A percentile compares a stretch with the other conserved stretches of the same genome.
Evolutionary conservation across 1,140 invertebrate species (phyloP).

Genomic region (Brachionus calyciflorus): DNA sequence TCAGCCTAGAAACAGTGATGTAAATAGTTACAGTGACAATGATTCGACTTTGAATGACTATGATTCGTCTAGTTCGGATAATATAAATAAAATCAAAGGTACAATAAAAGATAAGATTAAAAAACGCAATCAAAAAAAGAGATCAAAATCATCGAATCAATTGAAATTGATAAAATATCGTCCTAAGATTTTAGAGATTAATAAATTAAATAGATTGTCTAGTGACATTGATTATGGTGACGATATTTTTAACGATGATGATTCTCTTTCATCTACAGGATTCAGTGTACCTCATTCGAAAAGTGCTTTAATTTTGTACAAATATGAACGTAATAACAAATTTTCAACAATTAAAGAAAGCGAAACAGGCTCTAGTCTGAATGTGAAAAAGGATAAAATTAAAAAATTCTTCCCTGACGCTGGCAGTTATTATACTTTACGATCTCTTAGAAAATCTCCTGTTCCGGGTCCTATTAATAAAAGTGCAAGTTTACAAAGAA

Average conservation of each 20-base stretch:
- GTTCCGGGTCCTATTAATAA: background rate
- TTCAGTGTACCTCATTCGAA: background rate
- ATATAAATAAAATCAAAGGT: background rate
- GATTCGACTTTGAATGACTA: background rate
- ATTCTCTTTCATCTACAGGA: constrained; percentile 3
- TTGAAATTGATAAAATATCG: background rate
- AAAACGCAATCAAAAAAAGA: constrained; percentile 9
- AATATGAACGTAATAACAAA: background rate
- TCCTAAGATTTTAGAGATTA: background rate
- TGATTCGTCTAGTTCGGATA: constrained; percentile 10
- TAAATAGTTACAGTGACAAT: background rate
- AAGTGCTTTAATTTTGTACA: background rate
- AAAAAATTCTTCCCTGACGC: too few species aligned
- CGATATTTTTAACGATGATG: constrained; percentile 28
- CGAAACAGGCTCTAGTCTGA: background rate
- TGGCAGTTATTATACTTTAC: background rate
- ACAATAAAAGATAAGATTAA: background rate
- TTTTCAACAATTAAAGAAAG: background rate
- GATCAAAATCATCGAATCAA: constrained; percentile 32
- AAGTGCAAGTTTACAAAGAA: background rate
- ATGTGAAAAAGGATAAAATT: background rate
- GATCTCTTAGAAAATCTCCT: background rate
- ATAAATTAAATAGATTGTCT: background rate
- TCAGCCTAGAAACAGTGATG: background rate
- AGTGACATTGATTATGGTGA: constrained; percentile 25